These are phyloP conservation scores for Hassar affinis DNA, from an alignment of 2,113 vertebrate species.

Conservation along the genomic window DNA sequence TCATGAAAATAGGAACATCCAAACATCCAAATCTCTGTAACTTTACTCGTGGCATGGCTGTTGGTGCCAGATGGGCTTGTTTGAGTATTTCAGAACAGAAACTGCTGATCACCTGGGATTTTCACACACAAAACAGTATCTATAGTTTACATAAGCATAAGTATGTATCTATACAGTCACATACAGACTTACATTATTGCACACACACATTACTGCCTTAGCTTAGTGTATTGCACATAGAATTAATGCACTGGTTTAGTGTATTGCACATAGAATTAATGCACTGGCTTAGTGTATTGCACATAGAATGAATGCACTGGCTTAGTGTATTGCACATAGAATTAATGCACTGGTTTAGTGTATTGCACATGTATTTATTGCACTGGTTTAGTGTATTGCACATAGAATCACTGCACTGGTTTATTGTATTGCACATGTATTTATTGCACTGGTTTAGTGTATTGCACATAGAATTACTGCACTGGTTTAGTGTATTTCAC, in stretches of 20 bases:
- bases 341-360: not conserved
- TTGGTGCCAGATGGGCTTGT: no score
- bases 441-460: no score
- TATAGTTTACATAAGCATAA: not conserved
- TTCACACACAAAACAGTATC: no score
- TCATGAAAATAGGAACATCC: no score
- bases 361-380: not conserved
- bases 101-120: no score
- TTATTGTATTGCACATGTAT: not conserved
- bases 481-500: not conserved
- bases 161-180: not conserved
- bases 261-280: not conserved
- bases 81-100: no score
- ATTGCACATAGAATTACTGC: not conserved
- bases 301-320: not conserved
- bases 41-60: no score
- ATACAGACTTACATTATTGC: not conserved
- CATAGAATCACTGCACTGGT: no score
- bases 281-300: not conserved
- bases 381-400: not conserved
- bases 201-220: not conserved
- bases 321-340: not conserved
- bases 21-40: no score
- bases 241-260: not conserved
- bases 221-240: no score